Conservation (phyloP, 2,888 invertebrate species). For the Euplexia lucipara region DNA sequence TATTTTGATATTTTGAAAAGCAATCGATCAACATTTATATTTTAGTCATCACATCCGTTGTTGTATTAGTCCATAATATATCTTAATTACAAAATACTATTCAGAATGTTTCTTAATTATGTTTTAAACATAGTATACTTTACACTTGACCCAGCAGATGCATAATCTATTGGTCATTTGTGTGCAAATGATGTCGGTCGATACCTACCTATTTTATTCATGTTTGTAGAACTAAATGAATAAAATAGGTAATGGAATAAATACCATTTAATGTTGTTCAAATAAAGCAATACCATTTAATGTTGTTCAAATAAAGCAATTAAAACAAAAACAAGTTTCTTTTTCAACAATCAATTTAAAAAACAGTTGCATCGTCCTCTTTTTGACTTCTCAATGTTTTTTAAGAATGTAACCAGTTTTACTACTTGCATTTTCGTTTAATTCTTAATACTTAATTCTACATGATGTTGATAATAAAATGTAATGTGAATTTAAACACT, state of each 20-base stretch:
- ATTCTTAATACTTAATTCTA: constrained; percentile 33
- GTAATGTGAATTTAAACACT: constrained; percentile 5
- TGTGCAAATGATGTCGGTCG: constrained; percentile 21
- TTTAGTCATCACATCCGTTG: neutral
- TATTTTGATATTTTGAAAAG: neutral
- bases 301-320: constrained; percentile 30
- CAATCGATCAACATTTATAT: neutral
- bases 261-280: constrained; percentile 22
- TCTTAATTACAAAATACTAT: constrained; percentile 11
- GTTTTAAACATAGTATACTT: constrained; percentile 21
- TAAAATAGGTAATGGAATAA: neutral
- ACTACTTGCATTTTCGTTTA: constrained; percentile 19
- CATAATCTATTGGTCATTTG: constrained; percentile 35
- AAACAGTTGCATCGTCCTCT: neutral
- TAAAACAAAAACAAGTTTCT: constrained; percentile 18
- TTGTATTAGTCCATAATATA: neutral
- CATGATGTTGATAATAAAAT: constrained; percentile 1
- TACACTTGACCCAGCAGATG: constrained; percentile 50
- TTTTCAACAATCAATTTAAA: constrained; percentile 11
- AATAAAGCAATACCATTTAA: constrained; percentile 40
- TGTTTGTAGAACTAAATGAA: constrained; percentile 24
- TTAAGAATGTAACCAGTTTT: constrained; percentile 31
- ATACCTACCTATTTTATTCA: constrained; percentile 3
- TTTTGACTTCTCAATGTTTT: constrained; percentile 2
- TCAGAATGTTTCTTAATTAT: constrained; percentile 4